These are phyloP conservation scores for Limnephilus lunatus DNA, from an alignment of 2,888 invertebrate species.

Conservation along the genomic window DNA sequence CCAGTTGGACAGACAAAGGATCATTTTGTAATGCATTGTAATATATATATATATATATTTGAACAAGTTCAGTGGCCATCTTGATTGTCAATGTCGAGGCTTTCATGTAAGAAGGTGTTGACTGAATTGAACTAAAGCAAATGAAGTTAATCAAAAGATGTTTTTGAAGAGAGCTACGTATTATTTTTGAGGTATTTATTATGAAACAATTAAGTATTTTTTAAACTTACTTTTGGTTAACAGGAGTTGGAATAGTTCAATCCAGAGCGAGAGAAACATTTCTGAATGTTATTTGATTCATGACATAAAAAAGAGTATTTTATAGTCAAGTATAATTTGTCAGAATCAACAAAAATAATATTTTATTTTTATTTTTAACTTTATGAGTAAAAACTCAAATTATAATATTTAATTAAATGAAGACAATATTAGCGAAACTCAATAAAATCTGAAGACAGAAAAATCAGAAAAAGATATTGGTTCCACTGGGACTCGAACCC, in stretches of 20 bases:
- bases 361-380: too few relatives aligned
- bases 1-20: too few relatives aligned
- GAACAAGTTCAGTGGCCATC: background rate
- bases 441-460: too few relatives aligned
- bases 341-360: background rate
- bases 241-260: background rate
- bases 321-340: background rate
- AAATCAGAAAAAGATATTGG: too few relatives aligned
- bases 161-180: background rate
- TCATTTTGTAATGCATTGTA: too few relatives aligned
- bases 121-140: background rate
- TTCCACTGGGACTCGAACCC: too few relatives aligned
- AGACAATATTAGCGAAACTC: too few relatives aligned
- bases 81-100: background rate
- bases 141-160: background rate
- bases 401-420: too few relatives aligned
- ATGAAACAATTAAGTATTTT: background rate
- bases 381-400: too few relatives aligned
- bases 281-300: background rate
- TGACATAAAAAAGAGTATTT: background rate
- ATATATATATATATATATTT: too few relatives aligned
- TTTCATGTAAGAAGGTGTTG: background rate
- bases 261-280: background rate
- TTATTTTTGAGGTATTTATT: background rate
- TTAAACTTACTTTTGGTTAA: too few relatives aligned